Percentiles rank a stretch among this genome's conserved stretches.
phyloP scores from a whole-genome alignment of 2,797 vertebrate species.

The Sorex maritimensis region DNA sequence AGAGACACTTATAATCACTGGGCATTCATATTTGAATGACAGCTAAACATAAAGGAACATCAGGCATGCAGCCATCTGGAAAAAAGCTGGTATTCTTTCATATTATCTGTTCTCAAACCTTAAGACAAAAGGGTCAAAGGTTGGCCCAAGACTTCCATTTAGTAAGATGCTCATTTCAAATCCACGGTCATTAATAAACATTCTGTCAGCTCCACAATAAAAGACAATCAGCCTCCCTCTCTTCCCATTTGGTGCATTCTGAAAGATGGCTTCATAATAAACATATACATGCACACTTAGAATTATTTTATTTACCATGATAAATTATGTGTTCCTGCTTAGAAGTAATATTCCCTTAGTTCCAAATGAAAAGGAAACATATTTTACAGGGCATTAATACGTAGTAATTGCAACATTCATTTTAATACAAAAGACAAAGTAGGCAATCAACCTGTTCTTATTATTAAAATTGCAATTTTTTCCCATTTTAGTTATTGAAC shows the following conservation, averaged over 20 bases:
- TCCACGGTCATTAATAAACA: constrained; percentile 89
- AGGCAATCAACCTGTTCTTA: constrained; percentile 65
- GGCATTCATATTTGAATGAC: constrained; percentile 90
- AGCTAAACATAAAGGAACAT: constrained; percentile 91
- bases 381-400: constrained; percentile 57
- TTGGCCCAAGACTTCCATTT: constrained; percentile 89
- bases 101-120: constrained; percentile 90
- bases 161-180: constrained; percentile 90
- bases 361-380: constrained; percentile 68
- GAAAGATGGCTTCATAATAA: constrained; percentile 82
- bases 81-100: constrained; percentile 88
- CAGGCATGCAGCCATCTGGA: constrained; percentile 91
- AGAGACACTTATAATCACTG: constrained; percentile 90
- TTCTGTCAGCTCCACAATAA: constrained; percentile 85
- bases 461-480: constrained; percentile 75
- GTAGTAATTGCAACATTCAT: constrained; percentile 73
- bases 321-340: constrained; percentile 73
- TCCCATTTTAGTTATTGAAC: constrained; percentile 63
- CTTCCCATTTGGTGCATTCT: constrained; percentile 84
- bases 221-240: constrained; percentile 87
- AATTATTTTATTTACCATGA: constrained; percentile 83
- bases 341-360: constrained; percentile 69
- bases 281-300: constrained; percentile 74
- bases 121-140: constrained; percentile 91
- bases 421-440: constrained; percentile 72